Percentiles rank a stretch among this genome's conserved stretches.
Conservation (phyloP, 2,888 invertebrate species). For the Pheosia gnoma region DNA sequence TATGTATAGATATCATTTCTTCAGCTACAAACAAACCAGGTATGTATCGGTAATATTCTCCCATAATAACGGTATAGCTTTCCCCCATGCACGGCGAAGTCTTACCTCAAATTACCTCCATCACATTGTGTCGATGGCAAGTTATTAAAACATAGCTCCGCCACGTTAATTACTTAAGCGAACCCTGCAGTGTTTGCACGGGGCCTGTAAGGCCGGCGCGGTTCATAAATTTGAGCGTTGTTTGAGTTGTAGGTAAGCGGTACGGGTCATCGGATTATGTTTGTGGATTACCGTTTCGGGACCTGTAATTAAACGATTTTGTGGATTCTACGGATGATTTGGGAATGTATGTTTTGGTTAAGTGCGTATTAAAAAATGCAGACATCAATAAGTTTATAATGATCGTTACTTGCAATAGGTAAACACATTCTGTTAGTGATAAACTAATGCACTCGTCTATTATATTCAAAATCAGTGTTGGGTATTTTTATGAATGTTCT, state of each 20-base stretch:
- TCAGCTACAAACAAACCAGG: too few relatives aligned
- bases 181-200: slow-evolving; percentile 61
- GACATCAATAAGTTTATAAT: background rate
- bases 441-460: too few relatives aligned
- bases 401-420: too few relatives aligned
- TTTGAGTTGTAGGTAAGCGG: slow-evolving; percentile 62
- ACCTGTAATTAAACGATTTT: slow-evolving; percentile 45
- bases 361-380: background rate
- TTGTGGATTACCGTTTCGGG: slow-evolving; percentile 47
- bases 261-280: slow-evolving; percentile 52
- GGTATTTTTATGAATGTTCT: too few relatives aligned
- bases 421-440: too few relatives aligned
- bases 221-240: slow-evolving; percentile 70
- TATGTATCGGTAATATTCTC: background rate
- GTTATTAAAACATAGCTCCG: slow-evolving; percentile 70
- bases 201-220: slow-evolving; percentile 56
- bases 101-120: slow-evolving; percentile 21
- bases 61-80: background rate
- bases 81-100: slow-evolving; percentile 3
- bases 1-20: too few relatives aligned
- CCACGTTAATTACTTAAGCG: slow-evolving; percentile 72
- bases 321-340: slow-evolving; percentile 22
- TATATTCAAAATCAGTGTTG: too few relatives aligned
- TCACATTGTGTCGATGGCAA: slow-evolving; percentile 43
- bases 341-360: slow-evolving; percentile 14